Percentiles rank a stretch among this genome's conserved stretches.
Evolutionary conservation across 2,888 invertebrate species (phyloP).

Genomic region (Sinopyrophorus schimmeli): DNA sequence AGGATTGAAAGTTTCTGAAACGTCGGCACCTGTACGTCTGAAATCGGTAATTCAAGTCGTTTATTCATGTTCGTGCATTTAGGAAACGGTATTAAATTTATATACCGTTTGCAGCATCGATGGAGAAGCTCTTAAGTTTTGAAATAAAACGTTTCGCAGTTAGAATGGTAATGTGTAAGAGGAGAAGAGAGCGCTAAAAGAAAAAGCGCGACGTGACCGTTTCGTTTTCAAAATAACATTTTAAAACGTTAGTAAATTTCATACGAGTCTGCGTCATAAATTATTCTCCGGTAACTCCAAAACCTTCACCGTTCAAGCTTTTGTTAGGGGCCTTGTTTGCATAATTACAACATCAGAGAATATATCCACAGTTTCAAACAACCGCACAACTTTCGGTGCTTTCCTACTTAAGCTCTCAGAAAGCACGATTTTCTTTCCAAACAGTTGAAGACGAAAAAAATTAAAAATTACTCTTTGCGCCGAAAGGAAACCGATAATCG

Average conservation of each 20-base stretch:
- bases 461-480: too few species aligned
- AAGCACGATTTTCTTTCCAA: conserved; percentile 17
- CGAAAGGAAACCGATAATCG: too few species aligned
- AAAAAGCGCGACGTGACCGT: conserved; percentile 15
- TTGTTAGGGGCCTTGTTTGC: conserved; percentile 29
- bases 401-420: conserved; percentile 21
- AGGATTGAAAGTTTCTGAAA: conserved; percentile 36
- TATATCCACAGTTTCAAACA: conserved; percentile 26
- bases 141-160: too few species aligned
- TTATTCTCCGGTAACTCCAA: conserved; percentile 24
- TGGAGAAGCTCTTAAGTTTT: conserved; percentile 6
- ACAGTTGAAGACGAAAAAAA: too few species aligned
- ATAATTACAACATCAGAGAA: conserved; percentile 26
- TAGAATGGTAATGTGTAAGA: neutral
- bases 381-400: conserved; percentile 25
- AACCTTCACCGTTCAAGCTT: conserved; percentile 27
- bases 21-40: conserved; percentile 40
- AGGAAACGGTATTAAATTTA: conserved; percentile 28
- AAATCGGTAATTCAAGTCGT: conserved; percentile 35
- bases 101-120: conserved; percentile 19
- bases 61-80: conserved; percentile 28
- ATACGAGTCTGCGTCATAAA: conserved; percentile 19
- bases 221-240: conserved; percentile 20
- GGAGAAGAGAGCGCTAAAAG: conserved; percentile 1
- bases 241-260: conserved; percentile 27